A percentile compares a stretch with the other conserved stretches of the same genome.
Evolutionary conservation across 2,888 invertebrate species (phyloP).

Genomic region (Dynastes hyllus): DNA sequence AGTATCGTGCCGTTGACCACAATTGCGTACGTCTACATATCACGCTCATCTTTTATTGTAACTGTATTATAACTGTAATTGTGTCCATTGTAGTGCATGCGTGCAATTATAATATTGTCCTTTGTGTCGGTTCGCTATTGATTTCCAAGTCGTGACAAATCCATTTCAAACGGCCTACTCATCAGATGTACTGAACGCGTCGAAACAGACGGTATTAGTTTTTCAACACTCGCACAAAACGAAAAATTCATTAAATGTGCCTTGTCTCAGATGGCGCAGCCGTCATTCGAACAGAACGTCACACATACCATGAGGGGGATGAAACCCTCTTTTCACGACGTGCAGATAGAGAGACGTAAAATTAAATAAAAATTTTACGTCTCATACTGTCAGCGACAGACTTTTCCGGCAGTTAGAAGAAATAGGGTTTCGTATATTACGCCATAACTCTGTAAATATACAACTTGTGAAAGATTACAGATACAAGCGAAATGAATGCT

Average conservation of each 20-base stretch:
- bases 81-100: background rate
- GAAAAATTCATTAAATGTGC: conserved; percentile 44
- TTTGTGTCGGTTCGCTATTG: conserved; percentile 32
- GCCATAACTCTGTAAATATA: conserved; percentile 8
- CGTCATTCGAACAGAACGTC: conserved; percentile 32
- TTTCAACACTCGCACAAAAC: conserved; percentile 45
- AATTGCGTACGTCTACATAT: background rate
- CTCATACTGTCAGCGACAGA: conserved; percentile 39
- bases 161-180: conserved; percentile 39
- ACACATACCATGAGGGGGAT: conserved; percentile 37
- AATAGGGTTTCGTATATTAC: conserved; percentile 9
- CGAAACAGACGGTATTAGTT: conserved; percentile 45
- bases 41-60: background rate
- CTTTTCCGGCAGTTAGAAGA: conserved; percentile 32
- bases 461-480: background rate
- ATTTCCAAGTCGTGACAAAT: conserved; percentile 37
- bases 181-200: conserved; percentile 29
- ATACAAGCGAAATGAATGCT: too few species aligned
- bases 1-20: background rate
- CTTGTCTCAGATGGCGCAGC: conserved; percentile 46
- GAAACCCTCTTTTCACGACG: conserved; percentile 24
- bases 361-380: conserved; percentile 47
- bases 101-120: conserved; percentile 26
- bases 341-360: conserved; percentile 34
- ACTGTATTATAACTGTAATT: background rate